Percentiles rank a stretch among this genome's conserved stretches.
Conservation (phyloP, 1,140 invertebrate genomes). For the Rhyacophila brunnea region DNA sequence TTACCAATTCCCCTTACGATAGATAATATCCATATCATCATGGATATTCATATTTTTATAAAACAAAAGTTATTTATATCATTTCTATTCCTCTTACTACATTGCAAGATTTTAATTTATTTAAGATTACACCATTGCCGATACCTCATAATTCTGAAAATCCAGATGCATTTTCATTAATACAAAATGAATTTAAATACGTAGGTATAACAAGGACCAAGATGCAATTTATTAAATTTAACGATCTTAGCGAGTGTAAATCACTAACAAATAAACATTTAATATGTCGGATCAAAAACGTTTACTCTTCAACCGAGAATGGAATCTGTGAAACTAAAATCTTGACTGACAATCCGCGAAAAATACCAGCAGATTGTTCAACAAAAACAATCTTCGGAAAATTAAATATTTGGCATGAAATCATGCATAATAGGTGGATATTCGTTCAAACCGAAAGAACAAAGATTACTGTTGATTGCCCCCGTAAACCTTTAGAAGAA, state of each 20-base stretch:
- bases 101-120: not conserved
- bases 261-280: not conserved
- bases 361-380: not conserved
- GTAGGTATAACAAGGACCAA: not conserved
- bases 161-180: no score
- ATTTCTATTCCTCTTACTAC: not conserved
- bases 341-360: not conserved
- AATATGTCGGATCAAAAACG: not conserved
- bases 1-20: not conserved
- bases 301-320: not conserved
- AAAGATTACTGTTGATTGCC: no score
- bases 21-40: no score
- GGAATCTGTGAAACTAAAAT: conserved; percentile 3
- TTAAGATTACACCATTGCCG: conserved; percentile 5
- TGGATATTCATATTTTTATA: not conserved
- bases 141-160: not conserved
- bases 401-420: conserved; percentile 1
- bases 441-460: not conserved
- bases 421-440: not conserved
- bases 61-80: not conserved
- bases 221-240: not conserved
- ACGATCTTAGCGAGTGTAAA: not conserved
- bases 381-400: conserved; percentile 5
- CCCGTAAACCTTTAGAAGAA: no score
- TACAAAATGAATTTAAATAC: not conserved